Conservation (phyloP, 2,888 invertebrate genomes). For the Pandemis corylana region DNA sequence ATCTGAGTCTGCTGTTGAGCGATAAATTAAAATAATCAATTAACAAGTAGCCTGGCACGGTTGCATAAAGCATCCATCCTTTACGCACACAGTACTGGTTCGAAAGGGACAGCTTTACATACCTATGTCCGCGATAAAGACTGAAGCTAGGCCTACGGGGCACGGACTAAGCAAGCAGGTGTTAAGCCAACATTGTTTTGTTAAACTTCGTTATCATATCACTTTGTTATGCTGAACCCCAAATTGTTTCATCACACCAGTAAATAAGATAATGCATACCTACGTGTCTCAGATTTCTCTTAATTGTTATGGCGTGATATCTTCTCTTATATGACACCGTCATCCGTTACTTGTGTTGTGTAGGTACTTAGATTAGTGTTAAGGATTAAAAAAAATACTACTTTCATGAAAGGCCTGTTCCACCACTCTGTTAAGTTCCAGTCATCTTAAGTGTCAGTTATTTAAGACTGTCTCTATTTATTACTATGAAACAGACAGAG, state of each 20-base stretch:
- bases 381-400: too few species aligned
- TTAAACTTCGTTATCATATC: neutral
- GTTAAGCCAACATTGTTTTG: neutral
- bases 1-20: neutral
- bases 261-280: conserved; percentile 6
- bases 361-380: neutral
- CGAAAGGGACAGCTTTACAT: too few species aligned
- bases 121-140: too few species aligned
- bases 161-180: neutral
- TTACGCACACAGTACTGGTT: too few species aligned
- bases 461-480: too few species aligned
- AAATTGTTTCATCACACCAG: neutral
- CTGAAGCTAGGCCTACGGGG: neutral
- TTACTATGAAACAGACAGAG: too few species aligned
- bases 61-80: too few species aligned
- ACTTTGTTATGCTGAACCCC: neutral
- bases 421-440: too few species aligned
- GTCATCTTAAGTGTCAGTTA: too few species aligned
- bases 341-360: neutral
- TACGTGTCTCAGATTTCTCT: neutral
- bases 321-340: neutral
- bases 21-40: too few species aligned
- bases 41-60: too few species aligned
- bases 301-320: neutral
- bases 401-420: too few species aligned